These are phyloP conservation scores for Dendrocincla fuliginosa DNA, from an alignment of 2,797 vertebrate genomes.

Conservation along the genomic window DNA sequence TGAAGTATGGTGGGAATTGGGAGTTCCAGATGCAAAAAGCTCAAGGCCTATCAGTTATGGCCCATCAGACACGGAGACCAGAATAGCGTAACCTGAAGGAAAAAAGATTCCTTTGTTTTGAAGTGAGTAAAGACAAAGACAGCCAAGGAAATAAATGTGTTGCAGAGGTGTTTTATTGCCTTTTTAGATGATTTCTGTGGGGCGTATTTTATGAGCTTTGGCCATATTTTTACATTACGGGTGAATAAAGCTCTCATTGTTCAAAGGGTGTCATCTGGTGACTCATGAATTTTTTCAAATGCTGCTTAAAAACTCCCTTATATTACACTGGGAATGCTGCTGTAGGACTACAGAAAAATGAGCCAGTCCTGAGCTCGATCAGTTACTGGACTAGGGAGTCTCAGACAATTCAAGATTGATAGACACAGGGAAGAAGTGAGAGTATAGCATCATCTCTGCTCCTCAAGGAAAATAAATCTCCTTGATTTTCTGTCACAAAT, in stretches of 20 bases:
- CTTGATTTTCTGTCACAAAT: conserved; percentile 64
- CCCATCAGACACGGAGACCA: not conserved
- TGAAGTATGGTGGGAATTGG: not conserved
- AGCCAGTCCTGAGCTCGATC: not conserved
- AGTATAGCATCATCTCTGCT: conserved; percentile 32
- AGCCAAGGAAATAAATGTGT: not conserved
- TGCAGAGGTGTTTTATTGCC: conserved; percentile 14
- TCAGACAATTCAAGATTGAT: conserved; percentile 42
- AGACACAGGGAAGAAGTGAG: conserved; percentile 5
- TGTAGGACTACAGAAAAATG: conserved; percentile 7
- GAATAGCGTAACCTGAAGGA: not conserved
- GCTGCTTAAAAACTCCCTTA: not conserved
- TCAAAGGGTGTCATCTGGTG: conserved; percentile 33
- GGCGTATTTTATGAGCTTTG: conserved; percentile 6
- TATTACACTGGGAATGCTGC: not conserved
- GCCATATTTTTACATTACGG: not conserved
- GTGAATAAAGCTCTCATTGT: conserved; percentile 25
- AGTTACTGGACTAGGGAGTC: not conserved
- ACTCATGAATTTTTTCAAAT: conserved; percentile 49
- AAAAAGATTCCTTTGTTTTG: not conserved
- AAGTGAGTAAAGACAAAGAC: not conserved
- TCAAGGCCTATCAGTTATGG: not conserved
- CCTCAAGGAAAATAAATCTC: conserved; percentile 49
- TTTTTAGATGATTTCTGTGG: conserved; percentile 25
- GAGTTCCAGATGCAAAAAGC: not conserved